Evolutionary conservation across 1,140 invertebrate genomes (phyloP).

Genomic region (Pentalonia nigronervosa): DNA sequence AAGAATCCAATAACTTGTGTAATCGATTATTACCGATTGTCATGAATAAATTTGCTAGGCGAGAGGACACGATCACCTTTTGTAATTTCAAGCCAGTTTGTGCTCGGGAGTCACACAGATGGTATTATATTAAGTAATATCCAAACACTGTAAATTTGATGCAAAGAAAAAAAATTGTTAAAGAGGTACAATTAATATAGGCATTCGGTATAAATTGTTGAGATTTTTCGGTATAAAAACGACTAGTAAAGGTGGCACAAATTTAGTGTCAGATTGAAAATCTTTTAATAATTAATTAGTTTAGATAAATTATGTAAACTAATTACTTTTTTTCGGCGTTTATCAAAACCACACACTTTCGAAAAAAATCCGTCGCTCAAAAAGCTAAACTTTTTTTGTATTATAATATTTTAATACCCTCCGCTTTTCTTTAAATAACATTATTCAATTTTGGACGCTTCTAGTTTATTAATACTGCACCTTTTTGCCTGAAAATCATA

Average conservation of each 20-base stretch:
- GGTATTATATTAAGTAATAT: no score
- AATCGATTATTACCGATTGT: background rate
- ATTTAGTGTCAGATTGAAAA: background rate
- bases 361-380: background rate
- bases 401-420: background rate
- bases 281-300: background rate
- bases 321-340: background rate
- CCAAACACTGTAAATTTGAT: no score
- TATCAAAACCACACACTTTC: background rate
- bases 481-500: background rate
- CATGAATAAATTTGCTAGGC: background rate
- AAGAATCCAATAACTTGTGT: background rate
- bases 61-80: background rate
- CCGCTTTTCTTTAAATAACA: background rate
- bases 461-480: background rate
- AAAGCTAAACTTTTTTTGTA: background rate
- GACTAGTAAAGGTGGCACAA: background rate
- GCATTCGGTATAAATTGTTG: background rate
- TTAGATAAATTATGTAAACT: background rate
- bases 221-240: background rate
- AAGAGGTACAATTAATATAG: no score
- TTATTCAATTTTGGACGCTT: slow-evolving; percentile 1
- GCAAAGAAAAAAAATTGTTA: no score
- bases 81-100: background rate
- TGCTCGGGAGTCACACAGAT: background rate